Base-by-base conservation (phyloP, 2,797 vertebrate species). In the Clarias laeviceps region DNA sequence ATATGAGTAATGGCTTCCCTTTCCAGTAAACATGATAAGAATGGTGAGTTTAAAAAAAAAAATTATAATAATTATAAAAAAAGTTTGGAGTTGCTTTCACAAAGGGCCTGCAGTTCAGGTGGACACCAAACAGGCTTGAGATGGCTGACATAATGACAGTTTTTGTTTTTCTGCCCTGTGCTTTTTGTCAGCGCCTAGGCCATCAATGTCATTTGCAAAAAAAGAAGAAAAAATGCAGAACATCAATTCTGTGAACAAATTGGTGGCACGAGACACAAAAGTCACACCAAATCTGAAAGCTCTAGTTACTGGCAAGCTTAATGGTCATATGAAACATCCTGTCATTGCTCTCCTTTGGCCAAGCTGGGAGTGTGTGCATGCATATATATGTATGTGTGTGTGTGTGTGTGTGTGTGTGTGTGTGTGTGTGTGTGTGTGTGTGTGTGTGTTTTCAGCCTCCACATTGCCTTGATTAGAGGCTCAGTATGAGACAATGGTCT, bases 401-500 rank as follows among this genome's bases (percentile, higher is more conserved):
- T 57, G 76, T 68, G 64, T 64, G 62, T 61, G 57, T 61, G 45
- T 6, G 22, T 81, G 17, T 24, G 7, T 50, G 40, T 66, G n/a
- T 74, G 34, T 50, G 57, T 79, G 56, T 37, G 59, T 61, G 76
- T 34, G 57, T 79, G 76, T 24, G 76, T 50, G 54, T 69, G 80
- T 78, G 45, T 45, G 74, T 27, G 65, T 50, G 66, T 61, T 34
- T 82, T 66, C 69, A 70, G 85, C 37, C 74, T 90, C 85, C 91
- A 88, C 77, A 80, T 88, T 90, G 89, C 82, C 92, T 92, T 92
- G 90, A 94, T 93, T 92, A 91, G 69, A 84, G 50, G 74, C 84
- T 81, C 84, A 87, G 88, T 45, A 74, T 92, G 90, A 93, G 92
- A 92, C 91, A 90, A 91, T 93, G 88, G 86, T 80, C 88, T 91